phyloP scores from a whole-genome alignment of 2,797 vertebrate genomes.

The Staurois parvus region DNA sequence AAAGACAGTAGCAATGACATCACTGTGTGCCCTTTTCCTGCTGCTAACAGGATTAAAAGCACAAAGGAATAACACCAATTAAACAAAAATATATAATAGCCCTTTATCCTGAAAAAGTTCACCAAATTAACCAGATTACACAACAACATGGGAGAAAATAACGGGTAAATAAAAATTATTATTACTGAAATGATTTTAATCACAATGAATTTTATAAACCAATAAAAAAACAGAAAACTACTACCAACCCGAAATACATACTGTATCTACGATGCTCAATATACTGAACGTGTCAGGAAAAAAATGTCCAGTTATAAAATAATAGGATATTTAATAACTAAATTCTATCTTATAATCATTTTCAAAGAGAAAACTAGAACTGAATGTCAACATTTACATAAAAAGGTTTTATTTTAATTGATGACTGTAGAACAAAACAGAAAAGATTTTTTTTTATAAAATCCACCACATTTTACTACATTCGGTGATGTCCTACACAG shows the following conservation, averaged over 20 bases:
- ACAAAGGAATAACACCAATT: slow-evolving; percentile 43
- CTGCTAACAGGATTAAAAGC: slow-evolving; percentile 51
- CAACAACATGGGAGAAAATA: slow-evolving; percentile 15
- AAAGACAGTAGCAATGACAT: slow-evolving; percentile 25
- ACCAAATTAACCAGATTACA: too few species aligned
- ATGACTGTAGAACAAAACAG: not conserved
- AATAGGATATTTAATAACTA: not conserved
- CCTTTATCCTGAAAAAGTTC: slow-evolving; percentile 30
- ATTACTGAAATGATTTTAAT: slow-evolving; percentile 3
- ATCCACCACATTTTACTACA: slow-evolving; percentile 17
- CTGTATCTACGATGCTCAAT: not conserved
- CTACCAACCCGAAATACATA: too few species aligned
- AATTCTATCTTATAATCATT: not conserved
- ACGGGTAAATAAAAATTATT: slow-evolving; percentile 17
- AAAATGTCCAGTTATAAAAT: not conserved
- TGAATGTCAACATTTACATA: not conserved
- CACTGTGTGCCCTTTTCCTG: slow-evolving; percentile 43
- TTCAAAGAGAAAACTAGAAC: slow-evolving; percentile 7
- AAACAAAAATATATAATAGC: slow-evolving; percentile 22
- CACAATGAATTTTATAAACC: not conserved
- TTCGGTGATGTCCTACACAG: slow-evolving; percentile 30
- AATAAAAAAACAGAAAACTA: not conserved
- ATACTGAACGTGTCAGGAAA: not conserved
- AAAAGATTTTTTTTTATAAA: slow-evolving; percentile 3
- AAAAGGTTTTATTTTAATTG: not conserved